Conservation (phyloP, 1,140 invertebrate species). For the Drosophila punjabiensis region DNA sequence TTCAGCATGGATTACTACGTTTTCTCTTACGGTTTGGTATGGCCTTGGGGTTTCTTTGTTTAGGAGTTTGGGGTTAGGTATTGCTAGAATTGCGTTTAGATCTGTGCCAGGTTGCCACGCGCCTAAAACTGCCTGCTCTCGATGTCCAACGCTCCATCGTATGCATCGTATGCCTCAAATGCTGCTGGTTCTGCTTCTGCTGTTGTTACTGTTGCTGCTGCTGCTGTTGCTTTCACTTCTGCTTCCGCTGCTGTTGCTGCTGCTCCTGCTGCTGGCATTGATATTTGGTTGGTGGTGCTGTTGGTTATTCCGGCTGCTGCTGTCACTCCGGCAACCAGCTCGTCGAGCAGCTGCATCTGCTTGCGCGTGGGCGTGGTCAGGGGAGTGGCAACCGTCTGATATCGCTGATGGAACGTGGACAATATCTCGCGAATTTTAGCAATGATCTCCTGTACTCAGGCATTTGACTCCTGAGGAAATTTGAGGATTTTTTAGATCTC, state of each 20-base stretch:
- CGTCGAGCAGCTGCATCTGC: slow-evolving; percentile 71
- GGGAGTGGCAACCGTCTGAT: slow-evolving; percentile 83
- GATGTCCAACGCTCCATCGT: slow-evolving; percentile 52
- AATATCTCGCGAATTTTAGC: slow-evolving; percentile 91
- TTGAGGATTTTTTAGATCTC: neutral
- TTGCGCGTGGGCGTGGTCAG: slow-evolving; percentile 66
- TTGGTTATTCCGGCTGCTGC: slow-evolving; percentile 10
- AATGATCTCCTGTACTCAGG: slow-evolving; percentile 92
- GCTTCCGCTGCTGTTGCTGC: neutral
- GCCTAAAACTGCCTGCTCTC: slow-evolving; percentile 62
- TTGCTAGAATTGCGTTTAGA: slow-evolving; percentile 75
- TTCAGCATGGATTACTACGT: slow-evolving; percentile 41
- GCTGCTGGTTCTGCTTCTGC: neutral
- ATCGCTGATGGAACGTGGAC: slow-evolving; percentile 90
- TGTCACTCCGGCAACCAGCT: slow-evolving; percentile 51
- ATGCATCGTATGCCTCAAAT: slow-evolving; percentile 49
- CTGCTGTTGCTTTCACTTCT: neutral
- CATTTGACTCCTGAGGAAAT: slow-evolving; percentile 88
- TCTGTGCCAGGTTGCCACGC: slow-evolving; percentile 28
- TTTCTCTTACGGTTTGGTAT: slow-evolving; percentile 15
- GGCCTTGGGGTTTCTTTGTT: neutral
- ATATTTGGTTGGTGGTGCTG: slow-evolving; percentile 16
- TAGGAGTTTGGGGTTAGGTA: slow-evolving; percentile 14
- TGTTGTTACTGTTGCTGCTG: neutral
- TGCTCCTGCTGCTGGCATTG: neutral